Base-by-base conservation (phyloP, 1,140 invertebrate species). In the Ganaspis sp. region DNA sequence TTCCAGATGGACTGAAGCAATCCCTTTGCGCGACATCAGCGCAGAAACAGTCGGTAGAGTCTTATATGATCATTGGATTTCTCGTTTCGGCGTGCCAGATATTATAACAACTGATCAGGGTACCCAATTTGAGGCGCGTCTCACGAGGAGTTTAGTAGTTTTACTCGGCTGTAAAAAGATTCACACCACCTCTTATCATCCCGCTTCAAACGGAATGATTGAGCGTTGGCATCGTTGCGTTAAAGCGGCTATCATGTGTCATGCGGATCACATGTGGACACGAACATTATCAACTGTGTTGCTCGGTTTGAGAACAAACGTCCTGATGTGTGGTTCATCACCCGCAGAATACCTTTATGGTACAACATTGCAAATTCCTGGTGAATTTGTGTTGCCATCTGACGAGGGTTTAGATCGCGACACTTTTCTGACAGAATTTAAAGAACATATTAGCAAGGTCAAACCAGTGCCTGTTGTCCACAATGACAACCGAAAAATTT, bases 1-100 rank as follows among this genome's bases (percentile, higher is more conserved):
- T 71, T 91, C 92, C 5, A 73, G 88, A 17, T 93, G 90, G 90
- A 90, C 88, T 0, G 91, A 92, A 84, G 88, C 89, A 6, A 74
- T 90, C 19, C 92, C 91, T 4, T 37, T 92, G 0, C 17, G 72
- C 15, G 87, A 92, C 29, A 90, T 89, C 1, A 80, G 85, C 6
- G 89, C 90, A 11, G 82, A 87, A 40, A 86, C 85, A 8, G 83
- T 91, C 1, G 83, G 85, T 0, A 42, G 74, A 26, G 81, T 86
- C 3, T 81, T 92, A 26, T 78, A 86, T 23, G 72, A 69, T 12
- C 72, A 72, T 12, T 87, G 85, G 89, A 82, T 90, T 4, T 76
- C 84, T 15, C 40, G 84, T 11, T 90, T 86, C 74, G 87, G 89
- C 9, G 76, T 78, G 1, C 87, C 87, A 9, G 53, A 69, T 0